Conservation (phyloP, 1,140 invertebrate genomes). For the Trichogramma pretiosum region DNA sequence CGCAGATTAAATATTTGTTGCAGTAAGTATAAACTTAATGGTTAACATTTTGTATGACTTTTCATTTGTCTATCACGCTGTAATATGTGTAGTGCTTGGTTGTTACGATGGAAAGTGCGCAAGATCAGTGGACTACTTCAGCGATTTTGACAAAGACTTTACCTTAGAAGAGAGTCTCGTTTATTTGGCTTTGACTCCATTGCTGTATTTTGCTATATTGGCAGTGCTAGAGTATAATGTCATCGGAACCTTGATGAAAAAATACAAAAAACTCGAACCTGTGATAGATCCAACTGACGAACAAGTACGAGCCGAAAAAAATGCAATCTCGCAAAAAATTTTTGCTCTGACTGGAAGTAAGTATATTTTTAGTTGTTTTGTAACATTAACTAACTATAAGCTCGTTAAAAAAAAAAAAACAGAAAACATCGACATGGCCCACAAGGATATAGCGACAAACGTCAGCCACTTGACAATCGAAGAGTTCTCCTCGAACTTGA, state of each 20-base stretch:
- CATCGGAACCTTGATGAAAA: constrained; percentile 22
- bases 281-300: constrained; percentile 29
- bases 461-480: too few relatives aligned
- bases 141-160: constrained; percentile 23
- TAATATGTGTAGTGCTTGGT: constrained; percentile 25
- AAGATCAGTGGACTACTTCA: constrained; percentile 29
- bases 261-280: constrained; percentile 15
- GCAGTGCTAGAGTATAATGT: constrained; percentile 31
- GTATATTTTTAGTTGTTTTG: too few relatives aligned
- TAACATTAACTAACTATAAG: neutral
- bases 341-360: constrained; percentile 21
- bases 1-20: constrained; percentile 27
- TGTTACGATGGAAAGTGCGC: constrained; percentile 30
- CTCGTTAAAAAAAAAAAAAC: neutral
- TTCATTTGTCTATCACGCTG: too few relatives aligned
- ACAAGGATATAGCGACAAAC: too few relatives aligned
- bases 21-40: constrained; percentile 19
- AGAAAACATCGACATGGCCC: neutral
- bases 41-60: neutral
- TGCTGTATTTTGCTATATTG: constrained; percentile 33
- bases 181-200: constrained; percentile 26
- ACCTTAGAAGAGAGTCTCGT: constrained; percentile 29
- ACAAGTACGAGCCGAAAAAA: constrained; percentile 35
- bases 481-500: neutral
- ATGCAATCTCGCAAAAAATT: constrained; percentile 20